Percentiles rank a stretch among this genome's conserved stretches.
Conservation (phyloP, 2,888 invertebrate genomes). For the Ophion slaviceki region DNA sequence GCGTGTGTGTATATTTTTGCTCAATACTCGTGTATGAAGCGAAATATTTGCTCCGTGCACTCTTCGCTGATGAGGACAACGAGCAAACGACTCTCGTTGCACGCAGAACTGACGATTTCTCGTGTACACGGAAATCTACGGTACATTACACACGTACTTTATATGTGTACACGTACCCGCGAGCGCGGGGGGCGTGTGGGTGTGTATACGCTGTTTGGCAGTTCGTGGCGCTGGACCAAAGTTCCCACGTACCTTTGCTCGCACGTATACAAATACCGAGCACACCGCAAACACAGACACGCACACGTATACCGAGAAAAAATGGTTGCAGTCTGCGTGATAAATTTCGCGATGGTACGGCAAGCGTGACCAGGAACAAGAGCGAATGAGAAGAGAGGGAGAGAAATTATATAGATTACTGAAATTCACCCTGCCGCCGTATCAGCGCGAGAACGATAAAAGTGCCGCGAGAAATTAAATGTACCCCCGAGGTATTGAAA, state of each 20-base stretch:
- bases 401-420: neutral
- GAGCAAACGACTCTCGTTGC: constrained; percentile 62
- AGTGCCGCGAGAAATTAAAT: constrained; percentile 36
- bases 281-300: neutral
- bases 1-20: too few species aligned
- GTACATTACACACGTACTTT: constrained; percentile 52
- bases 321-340: constrained; percentile 2
- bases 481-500: neutral
- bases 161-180: constrained; percentile 14
- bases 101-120: constrained; percentile 59
- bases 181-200: neutral
- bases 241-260: constrained; percentile 65
- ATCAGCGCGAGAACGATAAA: constrained; percentile 6
- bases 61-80: constrained; percentile 65
- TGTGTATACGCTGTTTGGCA: constrained; percentile 33
- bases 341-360: constrained; percentile 41
- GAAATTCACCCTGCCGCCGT: neutral
- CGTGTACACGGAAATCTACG: constrained; percentile 56
- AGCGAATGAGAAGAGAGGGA: neutral
- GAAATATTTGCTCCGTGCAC: constrained; percentile 54
- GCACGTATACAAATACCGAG: constrained; percentile 22
- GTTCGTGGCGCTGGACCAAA: constrained; percentile 58
- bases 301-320: neutral
- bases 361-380: constrained; percentile 22
- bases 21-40: constrained; percentile 14